Conservation (phyloP, 2,113 vertebrate species). For the Macroglossus sobrinus region DNA sequence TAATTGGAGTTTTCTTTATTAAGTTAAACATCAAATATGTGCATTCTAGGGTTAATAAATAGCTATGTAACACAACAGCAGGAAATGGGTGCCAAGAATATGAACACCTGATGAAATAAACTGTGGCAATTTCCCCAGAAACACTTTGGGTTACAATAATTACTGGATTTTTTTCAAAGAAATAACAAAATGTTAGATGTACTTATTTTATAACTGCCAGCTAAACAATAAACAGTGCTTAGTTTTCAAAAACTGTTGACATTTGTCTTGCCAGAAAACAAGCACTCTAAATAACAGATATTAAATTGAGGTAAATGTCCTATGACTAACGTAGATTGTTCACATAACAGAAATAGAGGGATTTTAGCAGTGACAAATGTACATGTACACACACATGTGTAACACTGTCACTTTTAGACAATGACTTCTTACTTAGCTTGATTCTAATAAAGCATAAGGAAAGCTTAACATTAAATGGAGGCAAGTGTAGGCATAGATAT, state of each 20-base stretch:
- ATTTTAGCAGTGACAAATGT: conserved; percentile 34
- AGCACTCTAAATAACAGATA: neutral
- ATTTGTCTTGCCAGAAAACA: conserved; percentile 34
- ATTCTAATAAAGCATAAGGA: neutral
- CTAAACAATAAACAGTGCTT: conserved; percentile 35
- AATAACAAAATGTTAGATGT: conserved; percentile 18
- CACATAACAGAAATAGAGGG: neutral
- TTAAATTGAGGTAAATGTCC: conserved; percentile 64
- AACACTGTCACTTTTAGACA: neutral
- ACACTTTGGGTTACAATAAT: neutral
- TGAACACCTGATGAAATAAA: neutral
- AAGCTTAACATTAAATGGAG: conserved; percentile 56
- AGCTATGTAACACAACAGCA: conserved; percentile 37
- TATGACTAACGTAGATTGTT: conserved; percentile 36
- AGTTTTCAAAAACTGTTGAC: conserved; percentile 44
- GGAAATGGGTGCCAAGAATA: neutral
- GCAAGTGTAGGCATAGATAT: neutral
- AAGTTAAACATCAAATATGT: neutral
- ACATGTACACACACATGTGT: neutral
- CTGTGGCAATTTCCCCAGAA: neutral
- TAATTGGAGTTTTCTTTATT: neutral
- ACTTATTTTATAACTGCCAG: conserved; percentile 23
- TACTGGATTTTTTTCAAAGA: neutral
- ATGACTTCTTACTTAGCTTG: neutral
- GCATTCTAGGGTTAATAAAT: conserved; percentile 5